Evolutionary conservation across 2,888 invertebrate species (phyloP).

Genomic region (Ophion ventricosus): DNA sequence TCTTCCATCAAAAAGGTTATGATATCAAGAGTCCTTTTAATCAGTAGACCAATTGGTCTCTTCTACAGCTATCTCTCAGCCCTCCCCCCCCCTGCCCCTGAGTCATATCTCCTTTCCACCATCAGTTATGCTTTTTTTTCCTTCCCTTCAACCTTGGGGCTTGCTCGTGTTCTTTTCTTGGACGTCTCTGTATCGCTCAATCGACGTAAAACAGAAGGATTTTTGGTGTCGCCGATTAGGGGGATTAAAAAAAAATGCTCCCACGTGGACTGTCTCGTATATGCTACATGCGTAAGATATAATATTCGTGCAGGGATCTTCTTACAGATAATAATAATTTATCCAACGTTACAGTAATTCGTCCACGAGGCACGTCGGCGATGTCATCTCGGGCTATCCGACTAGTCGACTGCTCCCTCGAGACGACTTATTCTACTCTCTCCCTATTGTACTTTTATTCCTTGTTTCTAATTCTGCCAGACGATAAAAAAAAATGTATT

Average conservation of each 20-base stretch:
- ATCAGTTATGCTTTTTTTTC: conserved; percentile 4
- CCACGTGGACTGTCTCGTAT: neutral
- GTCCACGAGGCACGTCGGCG: conserved; percentile 25
- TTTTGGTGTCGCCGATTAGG: neutral
- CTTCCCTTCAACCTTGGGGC: conserved; percentile 1
- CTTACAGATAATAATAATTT: too few species aligned
- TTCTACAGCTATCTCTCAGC: neutral
- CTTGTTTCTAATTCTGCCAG: neutral
- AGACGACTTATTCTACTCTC: neutral
- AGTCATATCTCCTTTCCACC: neutral
- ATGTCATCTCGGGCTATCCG: conserved; percentile 41
- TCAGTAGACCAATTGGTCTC: neutral
- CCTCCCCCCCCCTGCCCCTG: too few species aligned
- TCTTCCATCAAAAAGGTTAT: neutral
- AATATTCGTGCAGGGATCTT: neutral
- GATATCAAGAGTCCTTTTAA: conserved; percentile 11
- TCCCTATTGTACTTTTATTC: conserved; percentile 7
- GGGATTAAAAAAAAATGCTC: neutral
- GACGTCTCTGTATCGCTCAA: neutral
- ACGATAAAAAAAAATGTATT: neutral
- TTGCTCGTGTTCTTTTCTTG: conserved; percentile 7
- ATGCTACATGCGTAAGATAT: neutral
- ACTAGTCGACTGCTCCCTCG: conserved; percentile 43
- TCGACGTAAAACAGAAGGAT: neutral
- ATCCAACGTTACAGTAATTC: neutral